Conservation (phyloP, 2,888 invertebrate genomes). For the Blastobasis lacticolella region DNA sequence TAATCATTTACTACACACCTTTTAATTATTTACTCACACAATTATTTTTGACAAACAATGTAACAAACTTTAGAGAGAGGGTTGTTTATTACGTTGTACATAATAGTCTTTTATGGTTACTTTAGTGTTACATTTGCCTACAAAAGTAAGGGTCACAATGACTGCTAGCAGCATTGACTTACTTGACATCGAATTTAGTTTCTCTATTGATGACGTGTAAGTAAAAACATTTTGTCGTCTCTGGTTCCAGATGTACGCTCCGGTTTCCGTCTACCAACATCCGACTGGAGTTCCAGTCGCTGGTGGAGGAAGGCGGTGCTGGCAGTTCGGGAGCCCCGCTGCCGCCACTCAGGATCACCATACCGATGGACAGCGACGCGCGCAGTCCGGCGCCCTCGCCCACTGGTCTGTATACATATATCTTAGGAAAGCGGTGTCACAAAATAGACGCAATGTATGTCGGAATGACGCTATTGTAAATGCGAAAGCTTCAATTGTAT, state of each 20-base stretch:
- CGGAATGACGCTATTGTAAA: too few species aligned
- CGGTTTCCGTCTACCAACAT: slow-evolving; percentile 98
- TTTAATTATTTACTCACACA: not conserved
- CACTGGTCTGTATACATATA: slow-evolving; percentile 73
- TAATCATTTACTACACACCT: not conserved
- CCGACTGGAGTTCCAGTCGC: slow-evolving; percentile 92
- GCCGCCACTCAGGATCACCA: slow-evolving; percentile 87
- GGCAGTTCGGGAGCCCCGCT: slow-evolving; percentile 54
- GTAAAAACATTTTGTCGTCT: not conserved
- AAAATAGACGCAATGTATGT: too few species aligned
- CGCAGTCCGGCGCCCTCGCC: slow-evolving; percentile 94
- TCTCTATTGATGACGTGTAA: not conserved
- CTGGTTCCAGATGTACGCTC: slow-evolving; percentile 87
- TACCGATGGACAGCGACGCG: slow-evolving; percentile 80
- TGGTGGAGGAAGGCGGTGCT: slow-evolving; percentile 85
- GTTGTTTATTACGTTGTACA: too few species aligned
- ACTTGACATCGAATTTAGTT: not conserved
- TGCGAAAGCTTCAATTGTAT: too few species aligned
- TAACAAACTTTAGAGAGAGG: too few species aligned
- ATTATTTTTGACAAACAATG: too few species aligned
- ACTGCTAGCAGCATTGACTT: not conserved
- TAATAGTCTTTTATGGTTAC: too few species aligned
- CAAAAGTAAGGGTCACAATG: not conserved
- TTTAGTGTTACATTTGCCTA: too few species aligned
- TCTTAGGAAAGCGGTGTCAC: too few species aligned